phyloP scores from a whole-genome alignment of 2,888 invertebrate genomes.

The Cerastis rubricosa region DNA sequence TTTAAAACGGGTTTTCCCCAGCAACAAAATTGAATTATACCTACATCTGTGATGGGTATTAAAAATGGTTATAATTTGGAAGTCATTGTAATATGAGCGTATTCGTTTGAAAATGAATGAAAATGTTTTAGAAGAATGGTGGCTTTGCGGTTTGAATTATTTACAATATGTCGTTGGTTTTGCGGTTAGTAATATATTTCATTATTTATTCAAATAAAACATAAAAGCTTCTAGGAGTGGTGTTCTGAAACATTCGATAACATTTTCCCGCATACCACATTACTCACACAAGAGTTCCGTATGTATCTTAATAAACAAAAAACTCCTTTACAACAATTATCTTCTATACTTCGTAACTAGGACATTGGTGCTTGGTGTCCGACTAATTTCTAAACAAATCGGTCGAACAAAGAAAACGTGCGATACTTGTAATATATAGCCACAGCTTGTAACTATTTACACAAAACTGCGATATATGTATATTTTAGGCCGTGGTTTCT shows the following conservation, averaged over 20 bases:
- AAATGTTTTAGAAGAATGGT: neutral
- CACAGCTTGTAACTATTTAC: conserved; percentile 70
- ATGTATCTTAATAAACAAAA: conserved; percentile 36
- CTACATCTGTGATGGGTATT: conserved; percentile 2
- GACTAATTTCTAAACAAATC: conserved; percentile 75
- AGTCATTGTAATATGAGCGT: neutral
- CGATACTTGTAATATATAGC: conserved; percentile 66
- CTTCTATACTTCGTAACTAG: conserved; percentile 50
- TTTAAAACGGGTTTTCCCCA: conserved; percentile 42
- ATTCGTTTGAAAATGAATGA: conserved; percentile 9
- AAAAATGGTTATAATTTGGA: neutral
- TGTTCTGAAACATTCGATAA: neutral
- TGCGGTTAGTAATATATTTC: conserved; percentile 22
- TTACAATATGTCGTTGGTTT: conserved; percentile 7
- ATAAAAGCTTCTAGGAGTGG: neutral
- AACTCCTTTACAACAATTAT: conserved; percentile 55
- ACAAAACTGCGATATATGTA: conserved; percentile 67
- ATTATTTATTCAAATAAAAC: neutral
- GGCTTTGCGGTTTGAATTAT: conserved; percentile 13
- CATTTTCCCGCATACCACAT: neutral
- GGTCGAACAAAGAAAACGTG: conserved; percentile 73
- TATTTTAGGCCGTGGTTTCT: conserved; percentile 71
- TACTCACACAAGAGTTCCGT: neutral
- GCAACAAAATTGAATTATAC: conserved; percentile 28
- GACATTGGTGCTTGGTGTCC: conserved; percentile 59